Conservation (phyloP, 1,140 invertebrate genomes). For the Heliconius hermathena region DNA sequence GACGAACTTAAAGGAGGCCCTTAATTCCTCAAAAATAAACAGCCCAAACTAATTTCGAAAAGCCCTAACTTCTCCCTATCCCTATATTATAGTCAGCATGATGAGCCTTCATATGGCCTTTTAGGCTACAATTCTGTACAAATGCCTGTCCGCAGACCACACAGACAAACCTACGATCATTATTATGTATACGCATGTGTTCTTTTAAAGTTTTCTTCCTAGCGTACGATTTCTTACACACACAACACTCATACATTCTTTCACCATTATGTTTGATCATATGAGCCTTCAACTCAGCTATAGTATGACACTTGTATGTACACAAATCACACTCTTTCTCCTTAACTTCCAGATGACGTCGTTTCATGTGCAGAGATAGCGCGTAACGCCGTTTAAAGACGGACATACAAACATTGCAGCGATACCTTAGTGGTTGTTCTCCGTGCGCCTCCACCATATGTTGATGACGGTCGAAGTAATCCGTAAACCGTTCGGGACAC, state of each 20-base stretch:
- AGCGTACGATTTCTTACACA: conserved; percentile 83
- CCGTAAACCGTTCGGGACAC: conserved; percentile 54
- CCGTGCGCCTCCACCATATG: conserved; percentile 61
- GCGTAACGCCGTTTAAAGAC: conserved; percentile 46
- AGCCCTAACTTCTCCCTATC: conserved; percentile 7
- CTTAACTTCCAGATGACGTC: conserved; percentile 55
- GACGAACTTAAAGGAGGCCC: too few species aligned
- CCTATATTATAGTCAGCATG: conserved; percentile 31
- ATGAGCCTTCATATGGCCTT: conserved; percentile 59
- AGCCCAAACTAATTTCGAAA: neutral
- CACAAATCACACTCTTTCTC: conserved; percentile 51
- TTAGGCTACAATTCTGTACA: conserved; percentile 63
- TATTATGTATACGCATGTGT: conserved; percentile 85
- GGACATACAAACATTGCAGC: conserved; percentile 57
- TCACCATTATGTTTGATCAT: conserved; percentile 86
- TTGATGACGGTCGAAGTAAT: conserved; percentile 55
- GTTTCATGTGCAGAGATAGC: conserved; percentile 49
- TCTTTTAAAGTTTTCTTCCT: conserved; percentile 86
- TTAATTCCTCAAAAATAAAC: neutral
- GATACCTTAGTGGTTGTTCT: conserved; percentile 47
- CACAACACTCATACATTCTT: conserved; percentile 77
- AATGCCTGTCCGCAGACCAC: conserved; percentile 76
- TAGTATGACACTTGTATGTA: conserved; percentile 56
- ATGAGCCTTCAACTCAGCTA: conserved; percentile 71
- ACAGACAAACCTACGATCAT: conserved; percentile 77